Evolutionary conservation across 1,140 invertebrate species (phyloP).

Genomic region (Neuroterus valhalla): DNA sequence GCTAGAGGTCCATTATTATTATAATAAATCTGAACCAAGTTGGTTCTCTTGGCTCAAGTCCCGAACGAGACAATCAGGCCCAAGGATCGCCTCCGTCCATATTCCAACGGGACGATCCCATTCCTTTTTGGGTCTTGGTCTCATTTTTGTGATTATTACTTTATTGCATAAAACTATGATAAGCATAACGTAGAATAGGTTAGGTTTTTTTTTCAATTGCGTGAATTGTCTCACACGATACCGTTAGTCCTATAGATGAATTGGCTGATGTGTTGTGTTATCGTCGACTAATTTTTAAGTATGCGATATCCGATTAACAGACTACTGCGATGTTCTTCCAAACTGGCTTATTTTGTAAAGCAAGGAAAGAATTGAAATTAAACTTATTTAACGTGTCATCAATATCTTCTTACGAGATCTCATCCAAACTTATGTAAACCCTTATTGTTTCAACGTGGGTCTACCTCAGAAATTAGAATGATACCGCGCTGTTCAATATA

Average conservation of each 20-base stretch:
- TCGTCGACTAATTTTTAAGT: not conserved
- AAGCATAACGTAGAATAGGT: constrained; percentile 10
- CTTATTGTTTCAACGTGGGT: not conserved
- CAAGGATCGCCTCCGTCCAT: constrained; percentile 18
- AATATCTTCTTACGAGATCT: constrained; percentile 7
- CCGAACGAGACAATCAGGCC: not conserved
- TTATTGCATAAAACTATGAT: not conserved
- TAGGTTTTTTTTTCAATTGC: constrained; percentile 26
- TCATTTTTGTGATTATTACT: constrained; percentile 20
- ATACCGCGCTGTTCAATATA: no score
- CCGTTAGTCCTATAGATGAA: not conserved
- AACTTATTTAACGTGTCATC: constrained; percentile 13
- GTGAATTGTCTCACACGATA: not conserved
- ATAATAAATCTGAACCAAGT: not conserved
- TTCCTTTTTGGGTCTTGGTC: constrained; percentile 7
- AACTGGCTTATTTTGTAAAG: no score
- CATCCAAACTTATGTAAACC: not conserved
- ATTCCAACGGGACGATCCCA: constrained; percentile 12
- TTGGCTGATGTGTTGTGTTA: not conserved
- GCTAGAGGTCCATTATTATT: no score
- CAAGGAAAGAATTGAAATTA: not conserved
- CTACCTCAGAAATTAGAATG: not conserved
- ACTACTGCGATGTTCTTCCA: not conserved
- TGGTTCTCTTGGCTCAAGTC: not conserved
- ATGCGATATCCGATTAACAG: constrained; percentile 3